These are phyloP conservation scores for Megalopta genalis DNA, from an alignment of 1,140 invertebrate genomes.

Conservation along the genomic window DNA sequence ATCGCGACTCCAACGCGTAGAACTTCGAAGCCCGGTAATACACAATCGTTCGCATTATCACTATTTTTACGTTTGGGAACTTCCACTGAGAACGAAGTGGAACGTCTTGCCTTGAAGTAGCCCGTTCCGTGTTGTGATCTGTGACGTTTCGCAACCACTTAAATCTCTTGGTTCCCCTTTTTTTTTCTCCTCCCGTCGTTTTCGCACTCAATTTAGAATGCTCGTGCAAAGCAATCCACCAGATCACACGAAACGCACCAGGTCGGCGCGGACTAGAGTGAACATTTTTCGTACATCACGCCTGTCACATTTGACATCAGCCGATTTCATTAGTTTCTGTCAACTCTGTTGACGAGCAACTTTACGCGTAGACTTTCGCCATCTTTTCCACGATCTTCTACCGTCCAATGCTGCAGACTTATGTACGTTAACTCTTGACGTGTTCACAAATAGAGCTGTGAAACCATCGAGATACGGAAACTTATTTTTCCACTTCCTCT, in stretches of 20 bases:
- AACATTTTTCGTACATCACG: slow-evolving; percentile 43
- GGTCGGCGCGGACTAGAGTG: slow-evolving; percentile 26
- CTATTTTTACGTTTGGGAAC: slow-evolving; percentile 25
- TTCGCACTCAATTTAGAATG: slow-evolving; percentile 11
- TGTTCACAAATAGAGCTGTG: slow-evolving; percentile 54
- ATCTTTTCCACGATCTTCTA: slow-evolving; percentile 41
- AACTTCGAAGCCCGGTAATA: slow-evolving; percentile 13
- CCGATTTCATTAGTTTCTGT: slow-evolving; percentile 46
- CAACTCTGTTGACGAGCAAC: slow-evolving; percentile 44
- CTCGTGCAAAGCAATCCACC: background rate
- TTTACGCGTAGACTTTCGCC: slow-evolving; percentile 46
- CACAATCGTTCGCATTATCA: slow-evolving; percentile 22
- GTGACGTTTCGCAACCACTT: slow-evolving; percentile 70
- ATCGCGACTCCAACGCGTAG: slow-evolving; percentile 15
- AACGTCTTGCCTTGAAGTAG: slow-evolving; percentile 51
- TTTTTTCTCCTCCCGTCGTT: slow-evolving; percentile 3
- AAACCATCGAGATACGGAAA: slow-evolving; percentile 33
- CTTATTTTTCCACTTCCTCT: slow-evolving; percentile 26
- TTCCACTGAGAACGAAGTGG: slow-evolving; percentile 15
- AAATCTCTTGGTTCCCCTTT: slow-evolving; percentile 9
- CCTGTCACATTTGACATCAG: slow-evolving; percentile 50
- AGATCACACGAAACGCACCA: slow-evolving; percentile 32
- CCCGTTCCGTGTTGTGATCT: slow-evolving; percentile 50
- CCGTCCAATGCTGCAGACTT: slow-evolving; percentile 5
- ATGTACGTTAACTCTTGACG: slow-evolving; percentile 31